Evolutionary conservation across 2,797 vertebrate genomes (phyloP), one percentile per base, ranked within the genome.

Genomic region (Enteromius treurensis): DNA sequence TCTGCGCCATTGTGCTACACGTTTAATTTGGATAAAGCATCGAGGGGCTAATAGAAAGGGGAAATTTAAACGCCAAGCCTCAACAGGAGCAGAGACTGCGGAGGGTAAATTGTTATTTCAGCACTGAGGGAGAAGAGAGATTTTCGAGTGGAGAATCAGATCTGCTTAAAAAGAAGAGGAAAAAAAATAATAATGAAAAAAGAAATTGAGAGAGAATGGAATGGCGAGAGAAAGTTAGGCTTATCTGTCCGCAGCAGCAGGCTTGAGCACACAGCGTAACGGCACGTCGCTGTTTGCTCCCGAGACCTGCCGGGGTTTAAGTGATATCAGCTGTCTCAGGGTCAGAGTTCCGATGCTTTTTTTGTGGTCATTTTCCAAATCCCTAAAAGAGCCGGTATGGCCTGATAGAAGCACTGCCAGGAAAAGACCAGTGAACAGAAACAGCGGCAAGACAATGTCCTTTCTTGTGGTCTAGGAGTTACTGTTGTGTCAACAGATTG

Each of bases 311-410:
- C 84, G 37, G 55, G 86, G 83, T 91, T 86, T 85, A 81, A 86
- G 81, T 87, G 87, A 90, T 90, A 89, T 91, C 86, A 82, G 87
- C 83, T 51, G 80, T 85, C 84, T 81, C 85, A 67, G 89, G 89
- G 90, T 90, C 89, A 88, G 80, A 88, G 87, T 78, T 21, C 85
- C 58, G 23, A 60, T 42, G 86, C 85, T 88, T 87, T 87, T 81
- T 77, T 83, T 85, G 75, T 84, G 69, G 83, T 88, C 84, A 90
- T 91, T 90, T 88, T 79, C 84, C 82, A 89, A 89, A 92, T 91
- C 90, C 88, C 85, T 89, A 84, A 91, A 90, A 89, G 87, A 78
- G 91, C 85, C 80, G 83, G 86, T 86, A 80, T 74, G 82, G 78
- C 77, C 64, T 53, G 29, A 86, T 84, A 90, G 89, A 82, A 90